Percentiles rank a stretch among this genome's conserved stretches.
These are phyloP conservation scores for Amiota mariae DNA, from an alignment of 2,888 invertebrate species.

Conservation along the genomic window DNA sequence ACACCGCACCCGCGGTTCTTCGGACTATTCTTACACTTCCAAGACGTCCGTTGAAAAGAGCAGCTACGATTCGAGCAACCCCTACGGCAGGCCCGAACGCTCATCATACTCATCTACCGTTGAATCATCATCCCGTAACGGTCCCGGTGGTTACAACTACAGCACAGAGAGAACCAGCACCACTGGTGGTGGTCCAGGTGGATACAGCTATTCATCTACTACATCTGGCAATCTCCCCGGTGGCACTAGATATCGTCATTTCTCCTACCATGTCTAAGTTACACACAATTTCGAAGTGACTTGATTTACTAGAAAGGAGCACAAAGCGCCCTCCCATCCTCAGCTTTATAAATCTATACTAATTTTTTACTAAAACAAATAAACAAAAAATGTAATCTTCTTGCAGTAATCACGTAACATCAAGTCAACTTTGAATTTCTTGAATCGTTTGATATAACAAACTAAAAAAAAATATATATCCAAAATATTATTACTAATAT, in stretches of 20 bases:
- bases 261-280: slow-evolving; percentile 87
- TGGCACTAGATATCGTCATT: slow-evolving; percentile 88
- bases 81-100: slow-evolving; percentile 78
- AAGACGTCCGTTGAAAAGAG: slow-evolving; percentile 78
- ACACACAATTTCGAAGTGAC: not conserved
- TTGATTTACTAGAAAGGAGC: too few species aligned
- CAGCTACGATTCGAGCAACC: slow-evolving; percentile 75
- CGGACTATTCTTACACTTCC: slow-evolving; percentile 91
- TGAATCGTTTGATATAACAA: not conserved
- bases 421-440: not conserved
- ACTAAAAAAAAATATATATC: not conserved
- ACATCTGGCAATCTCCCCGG: slow-evolving; percentile 86
- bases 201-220: slow-evolving; percentile 88
- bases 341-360: not conserved
- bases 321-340: not conserved
- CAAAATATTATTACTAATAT: slow-evolving; percentile 4
- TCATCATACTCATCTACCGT: slow-evolving; percentile 80
- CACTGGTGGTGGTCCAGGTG: slow-evolving; percentile 84
- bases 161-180: slow-evolving; percentile 83
- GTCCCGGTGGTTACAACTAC: slow-evolving; percentile 86
- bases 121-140: slow-evolving; percentile 81
- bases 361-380: not conserved
- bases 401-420: not conserved
- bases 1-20: slow-evolving; percentile 81
- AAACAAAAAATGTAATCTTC: too few species aligned